These are phyloP conservation scores for Nannoperca obscura DNA, from an alignment of 2,797 vertebrate species.

Conservation along the genomic window DNA sequence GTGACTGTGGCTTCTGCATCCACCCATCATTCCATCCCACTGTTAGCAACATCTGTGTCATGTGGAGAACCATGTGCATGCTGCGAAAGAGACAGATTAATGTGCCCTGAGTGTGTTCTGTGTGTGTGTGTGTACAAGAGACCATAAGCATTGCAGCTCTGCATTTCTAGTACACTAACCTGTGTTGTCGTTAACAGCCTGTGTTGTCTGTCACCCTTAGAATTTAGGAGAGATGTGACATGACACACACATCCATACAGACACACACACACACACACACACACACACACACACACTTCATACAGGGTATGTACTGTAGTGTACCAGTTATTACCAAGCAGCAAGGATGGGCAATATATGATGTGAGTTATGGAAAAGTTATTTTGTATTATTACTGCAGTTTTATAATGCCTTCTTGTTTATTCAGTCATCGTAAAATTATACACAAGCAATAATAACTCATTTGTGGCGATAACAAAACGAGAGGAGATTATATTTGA, in stretches of 20 bases:
- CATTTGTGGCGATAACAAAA: conserved; percentile 19
- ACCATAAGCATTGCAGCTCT: conserved; percentile 23
- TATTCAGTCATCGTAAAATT: conserved; percentile 16
- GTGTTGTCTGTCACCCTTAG: conserved; percentile 19
- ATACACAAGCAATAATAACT: conserved; percentile 29
- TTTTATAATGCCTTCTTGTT: conserved; percentile 12
- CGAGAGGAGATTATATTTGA: conserved; percentile 19
- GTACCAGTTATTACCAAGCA: background rate
- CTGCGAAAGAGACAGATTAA: conserved; percentile 65
- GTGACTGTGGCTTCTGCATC: conserved; percentile 67
- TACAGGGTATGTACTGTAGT: background rate
- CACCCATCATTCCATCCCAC: conserved; percentile 65
- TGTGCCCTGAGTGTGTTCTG: conserved; percentile 16
- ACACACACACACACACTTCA: background rate
- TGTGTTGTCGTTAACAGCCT: conserved; percentile 22
- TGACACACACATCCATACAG: background rate
- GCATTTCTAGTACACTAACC: conserved; percentile 43
- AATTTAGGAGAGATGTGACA: conserved; percentile 21
- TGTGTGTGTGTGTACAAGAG: conserved; percentile 10
- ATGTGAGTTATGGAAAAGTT: background rate
- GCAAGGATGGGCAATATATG: background rate
- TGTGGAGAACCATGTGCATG: conserved; percentile 74
- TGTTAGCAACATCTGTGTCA: conserved; percentile 75
- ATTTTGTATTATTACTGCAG: background rate
- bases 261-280: conserved; percentile 17